Evolutionary conservation across 92 coral and sea anemone species (phyloP).

Genomic region (Porites lobata): DNA sequence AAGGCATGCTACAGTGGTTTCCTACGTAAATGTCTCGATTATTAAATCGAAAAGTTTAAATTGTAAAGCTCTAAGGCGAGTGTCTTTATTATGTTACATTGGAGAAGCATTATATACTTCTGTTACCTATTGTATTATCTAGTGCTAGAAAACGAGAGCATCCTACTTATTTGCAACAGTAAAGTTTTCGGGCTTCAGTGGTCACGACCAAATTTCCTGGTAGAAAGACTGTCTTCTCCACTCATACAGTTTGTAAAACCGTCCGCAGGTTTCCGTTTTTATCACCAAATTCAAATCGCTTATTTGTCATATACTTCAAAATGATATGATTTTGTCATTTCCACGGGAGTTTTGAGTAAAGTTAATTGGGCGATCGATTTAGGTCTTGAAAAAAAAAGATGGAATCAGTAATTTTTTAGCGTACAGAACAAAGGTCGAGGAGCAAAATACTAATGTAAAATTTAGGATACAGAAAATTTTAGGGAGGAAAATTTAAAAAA

Average conservation of each 20-base stretch:
- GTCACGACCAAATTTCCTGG: too few relatives aligned
- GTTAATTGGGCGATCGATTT: not conserved
- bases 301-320: not conserved
- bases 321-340: not conserved
- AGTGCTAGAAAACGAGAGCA: too few relatives aligned
- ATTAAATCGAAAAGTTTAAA: conserved; percentile 13
- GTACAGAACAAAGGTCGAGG: not conserved
- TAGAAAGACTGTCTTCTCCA: too few relatives aligned
- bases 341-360: conserved; percentile 6
- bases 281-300: not conserved
- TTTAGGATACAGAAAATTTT: not conserved
- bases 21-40: conserved; percentile 5
- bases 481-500: not conserved
- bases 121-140: too few relatives aligned
- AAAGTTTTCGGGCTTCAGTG: too few relatives aligned
- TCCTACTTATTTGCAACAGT: too few relatives aligned
- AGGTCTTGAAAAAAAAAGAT: not conserved
- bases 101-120: too few relatives aligned
- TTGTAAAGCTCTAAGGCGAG: conserved; percentile 20
- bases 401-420: not conserved
- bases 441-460: too few relatives aligned
- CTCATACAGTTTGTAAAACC: not conserved
- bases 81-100: conserved; percentile 18
- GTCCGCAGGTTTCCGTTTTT: not conserved
- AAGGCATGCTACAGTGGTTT: not conserved